Conservation (phyloP, 2,113 vertebrate species). For the Motacilla tschutschensis region DNA sequence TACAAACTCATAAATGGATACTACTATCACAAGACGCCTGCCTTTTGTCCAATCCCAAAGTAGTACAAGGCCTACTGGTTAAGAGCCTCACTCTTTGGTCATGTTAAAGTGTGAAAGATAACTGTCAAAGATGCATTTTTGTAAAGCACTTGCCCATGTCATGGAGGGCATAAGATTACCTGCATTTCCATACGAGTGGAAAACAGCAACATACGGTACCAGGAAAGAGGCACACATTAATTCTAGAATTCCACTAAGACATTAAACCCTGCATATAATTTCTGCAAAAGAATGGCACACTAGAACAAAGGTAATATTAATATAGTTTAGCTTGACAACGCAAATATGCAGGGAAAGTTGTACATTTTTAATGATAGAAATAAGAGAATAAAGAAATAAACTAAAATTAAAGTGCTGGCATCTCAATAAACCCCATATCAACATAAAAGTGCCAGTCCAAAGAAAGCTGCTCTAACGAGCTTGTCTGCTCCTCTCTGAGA, state of each 20-base stretch:
- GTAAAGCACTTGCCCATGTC: constrained; percentile 41
- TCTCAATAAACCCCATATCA: constrained; percentile 28
- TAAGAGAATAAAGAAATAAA: background rate
- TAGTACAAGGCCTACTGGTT: constrained; percentile 32
- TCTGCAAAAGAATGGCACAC: background rate
- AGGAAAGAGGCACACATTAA: constrained; percentile 13
- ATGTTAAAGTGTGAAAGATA: constrained; percentile 45
- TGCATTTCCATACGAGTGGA: constrained; percentile 47
- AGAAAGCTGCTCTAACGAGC: constrained; percentile 55
- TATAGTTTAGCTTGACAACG: background rate
- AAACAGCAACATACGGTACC: constrained; percentile 39
- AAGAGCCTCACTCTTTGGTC: constrained; percentile 53
- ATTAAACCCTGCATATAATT: background rate
- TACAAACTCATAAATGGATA: constrained; percentile 75
- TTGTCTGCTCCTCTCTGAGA: constrained; percentile 42
- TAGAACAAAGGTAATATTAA: background rate
- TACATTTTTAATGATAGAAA: background rate
- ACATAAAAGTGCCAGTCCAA: constrained; percentile 36
- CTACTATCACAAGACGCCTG: constrained; percentile 63
- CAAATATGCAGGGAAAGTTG: background rate
- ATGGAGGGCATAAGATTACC: background rate
- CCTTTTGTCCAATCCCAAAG: constrained; percentile 68
- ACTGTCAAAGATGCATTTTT: constrained; percentile 50
- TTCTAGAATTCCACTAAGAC: background rate
- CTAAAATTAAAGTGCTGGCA: constrained; percentile 19